phyloP scores from a whole-genome alignment of 2,797 vertebrate species.

The Malacoctenus gilli region DNA sequence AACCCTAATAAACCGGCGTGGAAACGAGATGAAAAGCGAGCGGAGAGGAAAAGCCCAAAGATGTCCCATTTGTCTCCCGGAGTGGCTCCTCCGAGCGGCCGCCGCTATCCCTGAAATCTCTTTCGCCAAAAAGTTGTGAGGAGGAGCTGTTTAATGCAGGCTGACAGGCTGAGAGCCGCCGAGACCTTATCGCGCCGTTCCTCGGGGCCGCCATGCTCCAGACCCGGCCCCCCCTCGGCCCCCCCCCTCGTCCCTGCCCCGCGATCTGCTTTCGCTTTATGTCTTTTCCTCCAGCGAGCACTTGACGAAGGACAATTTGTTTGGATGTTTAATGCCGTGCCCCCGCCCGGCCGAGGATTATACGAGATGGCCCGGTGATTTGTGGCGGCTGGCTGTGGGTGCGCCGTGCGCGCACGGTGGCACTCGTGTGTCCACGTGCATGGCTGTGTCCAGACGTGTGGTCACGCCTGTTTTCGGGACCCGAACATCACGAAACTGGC shows the following conservation, averaged over 20 bases:
- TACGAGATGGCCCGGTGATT: slow-evolving; percentile 76
- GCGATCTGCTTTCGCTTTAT: slow-evolving; percentile 64
- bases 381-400: slow-evolving; percentile 69
- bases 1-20: not conserved
- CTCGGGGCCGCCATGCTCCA: slow-evolving; percentile 32
- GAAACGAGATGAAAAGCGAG: slow-evolving; percentile 13
- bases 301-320: slow-evolving; percentile 77
- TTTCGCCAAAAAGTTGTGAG: slow-evolving; percentile 32
- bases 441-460: not conserved
- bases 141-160: slow-evolving; percentile 40
- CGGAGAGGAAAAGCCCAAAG: not conserved
- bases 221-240: slow-evolving; percentile 34
- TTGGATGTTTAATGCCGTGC: slow-evolving; percentile 73
- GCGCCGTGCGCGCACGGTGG: slow-evolving; percentile 25
- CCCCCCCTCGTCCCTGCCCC: slow-evolving; percentile 36
- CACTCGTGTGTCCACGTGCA: slow-evolving; percentile 16
- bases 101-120: slow-evolving; percentile 50
- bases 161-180: slow-evolving; percentile 48
- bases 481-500: no score
- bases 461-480: no score
- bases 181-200: slow-evolving; percentile 43
- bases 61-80: slow-evolving; percentile 22
- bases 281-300: slow-evolving; percentile 64
- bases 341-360: slow-evolving; percentile 74
- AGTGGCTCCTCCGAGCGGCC: slow-evolving; percentile 40